Base-by-base conservation (phyloP, 2,113 vertebrate species). In the Oryzias curvinotus region DNA sequence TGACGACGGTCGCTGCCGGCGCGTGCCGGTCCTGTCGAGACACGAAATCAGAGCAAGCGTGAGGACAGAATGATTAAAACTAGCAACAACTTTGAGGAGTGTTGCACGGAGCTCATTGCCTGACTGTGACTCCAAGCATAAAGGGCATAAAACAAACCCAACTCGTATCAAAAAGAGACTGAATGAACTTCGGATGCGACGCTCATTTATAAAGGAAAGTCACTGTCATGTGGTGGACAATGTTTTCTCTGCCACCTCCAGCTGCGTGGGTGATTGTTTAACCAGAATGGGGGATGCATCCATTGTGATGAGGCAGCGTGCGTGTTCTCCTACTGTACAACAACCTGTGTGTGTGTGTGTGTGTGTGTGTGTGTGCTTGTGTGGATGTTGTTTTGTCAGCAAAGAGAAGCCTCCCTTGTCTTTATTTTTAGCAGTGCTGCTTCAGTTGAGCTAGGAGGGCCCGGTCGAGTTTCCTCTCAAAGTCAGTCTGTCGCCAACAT, bases 351-450 rank as follows among this genome's bases (percentile, higher is more conserved):
- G 58, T 68, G 72, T 62, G 55, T 65, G 63, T 72, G 66, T 81
- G 76, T 75, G 80, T 68, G n/a, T 80, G 82, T 67, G 17, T 56
- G 28, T 61, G 51, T 41, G 56, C 67, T 60, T 75, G 65, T 82
- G 78, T 76, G 80, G 72, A n/a, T 82, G 83, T 70, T 72, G 72
- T 83, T 76, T 80, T 84, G 75, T 88, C 84, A 83, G 85, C 89
- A 83, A 78, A 46, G 73, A 79, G 82, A 87, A 89, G 80, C 81
- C 83, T 88, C 79, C 82, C 46, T 72, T 50, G 30, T 89, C 69
- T 83, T 89, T 90, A 90, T 92, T 92, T 91, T 90, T 91, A 91
- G 91, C 84, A 62, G 69, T 26, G 75, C 73, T 75, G 84, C 74
- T 85, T 80, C 75, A 46, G 82, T 81, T 72, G 81, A 86, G 74